Percentiles rank a stretch among this genome's conserved stretches.
phyloP scores from a whole-genome alignment of 2,888 invertebrate species.

The Pristionchus fissidentatus region DNA sequence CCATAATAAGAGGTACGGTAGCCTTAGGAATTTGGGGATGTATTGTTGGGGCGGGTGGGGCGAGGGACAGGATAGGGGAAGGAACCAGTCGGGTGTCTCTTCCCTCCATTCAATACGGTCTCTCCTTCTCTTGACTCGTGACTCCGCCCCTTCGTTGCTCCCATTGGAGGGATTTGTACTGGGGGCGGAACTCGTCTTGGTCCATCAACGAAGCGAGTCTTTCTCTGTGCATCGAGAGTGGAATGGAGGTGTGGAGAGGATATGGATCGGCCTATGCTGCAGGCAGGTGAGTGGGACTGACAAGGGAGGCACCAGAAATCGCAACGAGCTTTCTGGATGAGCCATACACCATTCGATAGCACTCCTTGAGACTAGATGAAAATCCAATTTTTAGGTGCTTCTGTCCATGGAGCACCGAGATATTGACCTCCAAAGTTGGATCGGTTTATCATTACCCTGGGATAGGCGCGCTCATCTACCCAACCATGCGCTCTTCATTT shows the following conservation, averaged over 20 bases:
- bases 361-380: too few relatives aligned
- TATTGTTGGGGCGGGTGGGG: neutral
- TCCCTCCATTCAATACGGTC: neutral
- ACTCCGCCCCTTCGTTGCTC: constrained; percentile 18
- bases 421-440: too few relatives aligned
- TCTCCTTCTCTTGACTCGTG: neutral
- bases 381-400: too few relatives aligned
- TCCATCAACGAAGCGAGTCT: constrained; percentile 46
- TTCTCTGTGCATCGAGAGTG: neutral
- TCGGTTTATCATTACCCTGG: too few relatives aligned
- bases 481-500: too few relatives aligned
- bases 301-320: too few relatives aligned
- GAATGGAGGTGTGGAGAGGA: constrained; percentile 46
- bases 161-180: neutral
- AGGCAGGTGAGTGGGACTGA: neutral
- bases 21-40: too few relatives aligned
- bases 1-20: too few relatives aligned
- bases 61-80: neutral
- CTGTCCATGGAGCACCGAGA: too few relatives aligned
- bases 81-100: constrained; percentile 9
- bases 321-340: too few relatives aligned
- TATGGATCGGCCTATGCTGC: neutral
- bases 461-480: too few relatives aligned
- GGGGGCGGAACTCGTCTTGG: constrained; percentile 45
- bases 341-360: too few relatives aligned